These are phyloP conservation scores for Apocrypta bakeri DNA, from an alignment of 1,140 invertebrate genomes.

Conservation along the genomic window DNA sequence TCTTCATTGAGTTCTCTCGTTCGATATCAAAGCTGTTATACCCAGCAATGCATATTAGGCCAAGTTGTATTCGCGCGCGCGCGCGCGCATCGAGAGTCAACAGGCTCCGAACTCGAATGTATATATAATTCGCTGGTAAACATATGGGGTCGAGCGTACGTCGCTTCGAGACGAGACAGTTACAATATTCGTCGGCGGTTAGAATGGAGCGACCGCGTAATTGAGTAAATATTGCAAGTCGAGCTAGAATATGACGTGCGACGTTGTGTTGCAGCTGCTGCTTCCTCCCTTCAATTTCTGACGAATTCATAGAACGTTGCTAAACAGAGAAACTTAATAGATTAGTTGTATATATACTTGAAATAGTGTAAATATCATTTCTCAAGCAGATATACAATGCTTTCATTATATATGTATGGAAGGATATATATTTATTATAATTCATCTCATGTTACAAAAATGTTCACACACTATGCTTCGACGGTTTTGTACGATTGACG, in stretches of 20 bases:
- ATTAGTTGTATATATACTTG: no score
- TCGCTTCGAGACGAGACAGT: neutral
- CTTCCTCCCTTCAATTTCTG: no score
- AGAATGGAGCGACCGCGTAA: neutral
- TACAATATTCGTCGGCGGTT: neutral
- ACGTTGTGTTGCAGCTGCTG: neutral
- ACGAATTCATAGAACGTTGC: no score
- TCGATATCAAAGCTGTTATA: neutral
- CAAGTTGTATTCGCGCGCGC: no score
- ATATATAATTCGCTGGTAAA: slow-evolving; percentile 25
- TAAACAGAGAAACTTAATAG: no score
- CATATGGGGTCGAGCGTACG: neutral
- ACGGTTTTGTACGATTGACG: neutral
- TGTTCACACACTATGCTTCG: neutral
- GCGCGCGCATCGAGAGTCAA: no score
- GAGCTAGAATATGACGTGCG: neutral
- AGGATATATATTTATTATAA: no score
- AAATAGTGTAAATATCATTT: no score
- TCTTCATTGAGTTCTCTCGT: slow-evolving; percentile 1
- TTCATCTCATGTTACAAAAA: no score
- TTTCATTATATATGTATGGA: no score
- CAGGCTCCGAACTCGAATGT: neutral
- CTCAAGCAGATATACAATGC: no score
- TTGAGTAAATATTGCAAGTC: slow-evolving; percentile 12
- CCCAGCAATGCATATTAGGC: neutral